phyloP scores from a whole-genome alignment of 2,113 vertebrate genomes.

The Pteruthius melanotis region DNA sequence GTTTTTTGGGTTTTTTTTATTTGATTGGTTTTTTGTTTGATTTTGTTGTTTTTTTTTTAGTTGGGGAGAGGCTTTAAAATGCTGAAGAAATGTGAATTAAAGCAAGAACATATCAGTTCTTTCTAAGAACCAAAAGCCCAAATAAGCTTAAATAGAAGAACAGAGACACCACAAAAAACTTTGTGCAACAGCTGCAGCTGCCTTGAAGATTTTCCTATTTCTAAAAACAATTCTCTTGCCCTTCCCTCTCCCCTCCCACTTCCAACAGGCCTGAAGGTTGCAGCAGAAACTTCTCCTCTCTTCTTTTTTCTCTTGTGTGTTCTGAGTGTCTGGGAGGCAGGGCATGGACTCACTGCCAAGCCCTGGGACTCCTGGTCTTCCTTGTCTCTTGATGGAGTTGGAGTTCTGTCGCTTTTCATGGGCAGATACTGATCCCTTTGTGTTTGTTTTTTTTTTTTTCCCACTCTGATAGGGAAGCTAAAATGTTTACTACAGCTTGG shows the following conservation, averaged over 20 bases:
- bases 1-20: no score
- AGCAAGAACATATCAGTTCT: background rate
- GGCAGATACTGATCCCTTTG: background rate
- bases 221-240: background rate
- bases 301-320: background rate
- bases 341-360: background rate
- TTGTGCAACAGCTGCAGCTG: background rate
- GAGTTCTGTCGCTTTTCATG: background rate
- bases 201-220: background rate
- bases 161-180: background rate
- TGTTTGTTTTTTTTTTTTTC: no score
- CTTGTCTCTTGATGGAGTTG: background rate
- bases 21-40: no score
- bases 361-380: background rate
- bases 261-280: background rate
- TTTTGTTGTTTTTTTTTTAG: no score
- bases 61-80: background rate
- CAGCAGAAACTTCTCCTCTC: background rate
- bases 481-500: background rate
- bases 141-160: background rate
- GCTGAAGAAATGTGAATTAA: background rate
- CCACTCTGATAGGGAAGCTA: background rate
- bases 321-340: background rate
- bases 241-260: background rate
- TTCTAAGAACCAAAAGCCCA: background rate